These are phyloP conservation scores for Diarsia dahlii DNA, from an alignment of 2,888 invertebrate genomes.

Conservation along the genomic window DNA sequence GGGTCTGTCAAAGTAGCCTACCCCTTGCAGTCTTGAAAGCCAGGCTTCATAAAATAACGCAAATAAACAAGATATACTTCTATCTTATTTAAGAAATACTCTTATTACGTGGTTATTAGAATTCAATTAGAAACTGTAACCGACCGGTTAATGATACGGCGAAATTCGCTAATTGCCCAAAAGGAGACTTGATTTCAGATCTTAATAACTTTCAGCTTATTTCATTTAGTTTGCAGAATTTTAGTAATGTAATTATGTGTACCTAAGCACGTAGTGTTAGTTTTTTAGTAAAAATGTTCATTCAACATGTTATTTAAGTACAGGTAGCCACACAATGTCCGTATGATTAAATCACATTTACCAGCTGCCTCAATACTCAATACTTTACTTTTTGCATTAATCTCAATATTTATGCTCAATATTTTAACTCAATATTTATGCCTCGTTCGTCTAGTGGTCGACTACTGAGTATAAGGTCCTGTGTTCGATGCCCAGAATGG, in stretches of 20 bases:
- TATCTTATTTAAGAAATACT: slow-evolving; percentile 38
- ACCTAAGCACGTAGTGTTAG: no score
- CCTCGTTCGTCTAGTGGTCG: neutral
- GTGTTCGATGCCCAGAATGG: no score
- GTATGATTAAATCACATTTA: neutral
- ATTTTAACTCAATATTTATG: no score
- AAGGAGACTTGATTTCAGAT: slow-evolving; percentile 54
- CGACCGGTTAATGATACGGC: slow-evolving; percentile 44
- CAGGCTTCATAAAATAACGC: neutral
- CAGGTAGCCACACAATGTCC: no score
- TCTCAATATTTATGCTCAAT: no score
- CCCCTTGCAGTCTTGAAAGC: no score
- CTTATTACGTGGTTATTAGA: slow-evolving; percentile 58
- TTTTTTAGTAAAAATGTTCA: no score
- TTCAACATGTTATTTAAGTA: neutral
- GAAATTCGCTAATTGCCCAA: slow-evolving; percentile 58
- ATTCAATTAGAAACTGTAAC: slow-evolving; percentile 61
- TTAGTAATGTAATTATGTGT: neutral
- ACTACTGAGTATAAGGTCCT: no score
- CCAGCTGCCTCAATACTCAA: neutral
- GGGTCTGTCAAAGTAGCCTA: no score
- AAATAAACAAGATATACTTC: slow-evolving; percentile 8
- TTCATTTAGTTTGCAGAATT: slow-evolving; percentile 33
- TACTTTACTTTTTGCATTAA: no score
- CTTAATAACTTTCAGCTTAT: slow-evolving; percentile 56